Evolutionary conservation across 30 jellyfish, hydroid and myxozoan species (phyloP).

Genomic region (Phacellophora camtschatica): DNA sequence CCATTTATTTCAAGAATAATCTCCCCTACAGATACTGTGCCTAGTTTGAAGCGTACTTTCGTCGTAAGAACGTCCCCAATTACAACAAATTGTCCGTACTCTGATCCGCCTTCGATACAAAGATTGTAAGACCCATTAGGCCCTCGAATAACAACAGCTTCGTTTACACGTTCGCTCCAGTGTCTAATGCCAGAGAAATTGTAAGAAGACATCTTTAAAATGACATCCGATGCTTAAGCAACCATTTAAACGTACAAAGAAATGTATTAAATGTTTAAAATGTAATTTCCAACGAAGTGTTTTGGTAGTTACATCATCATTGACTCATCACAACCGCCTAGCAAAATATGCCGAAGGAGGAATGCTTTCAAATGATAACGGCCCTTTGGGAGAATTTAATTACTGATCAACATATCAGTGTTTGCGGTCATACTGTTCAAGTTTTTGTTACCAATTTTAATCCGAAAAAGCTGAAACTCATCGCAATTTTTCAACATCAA

Average conservation of each 20-base stretch:
- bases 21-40: conserved; percentile 95
- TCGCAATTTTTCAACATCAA: no score
- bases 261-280: not conserved
- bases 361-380: conserved; percentile 28
- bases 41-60: conserved; percentile 76
- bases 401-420: no score
- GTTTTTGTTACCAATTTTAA: no score
- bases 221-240: not conserved
- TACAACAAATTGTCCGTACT: conserved; percentile 97
- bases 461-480: no score
- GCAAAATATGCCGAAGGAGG: conserved; percentile 62
- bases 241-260: not conserved
- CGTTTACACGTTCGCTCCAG: conserved; percentile 92
- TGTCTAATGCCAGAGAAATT: conserved; percentile 70
- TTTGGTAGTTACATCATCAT: not conserved
- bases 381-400: conserved; percentile 54
- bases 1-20: conserved; percentile 89
- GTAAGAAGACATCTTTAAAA: conserved; percentile 37
- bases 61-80: conserved; percentile 90
- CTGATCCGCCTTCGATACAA: conserved; percentile 99
- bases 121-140: conserved; percentile 89
- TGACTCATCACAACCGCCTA: conserved; percentile 55
- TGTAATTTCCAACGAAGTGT: not conserved
- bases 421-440: no score
- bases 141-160: conserved; percentile 94